A percentile compares a stretch with the other conserved stretches of the same genome.
Conservation (phyloP, 1,140 invertebrate genomes). For the Drosophila bocqueti region DNA sequence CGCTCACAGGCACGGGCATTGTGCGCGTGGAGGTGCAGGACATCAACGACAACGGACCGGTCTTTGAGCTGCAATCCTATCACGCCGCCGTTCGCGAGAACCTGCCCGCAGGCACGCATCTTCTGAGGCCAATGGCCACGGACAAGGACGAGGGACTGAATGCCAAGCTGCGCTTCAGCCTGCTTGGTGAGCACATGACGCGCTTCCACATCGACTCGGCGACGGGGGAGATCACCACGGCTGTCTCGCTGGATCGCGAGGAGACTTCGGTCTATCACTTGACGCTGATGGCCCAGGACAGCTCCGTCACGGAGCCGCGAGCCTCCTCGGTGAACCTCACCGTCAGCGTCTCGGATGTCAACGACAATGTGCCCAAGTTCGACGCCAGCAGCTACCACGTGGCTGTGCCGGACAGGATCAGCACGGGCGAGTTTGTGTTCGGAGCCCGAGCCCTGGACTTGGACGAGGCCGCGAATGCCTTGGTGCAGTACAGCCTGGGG, state of each 20-base stretch:
- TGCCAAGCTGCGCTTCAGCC: slow-evolving; percentile 92
- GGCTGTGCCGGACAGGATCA: slow-evolving; percentile 91
- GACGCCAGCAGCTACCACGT: slow-evolving; percentile 90
- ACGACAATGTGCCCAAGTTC: slow-evolving; percentile 95
- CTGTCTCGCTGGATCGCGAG: slow-evolving; percentile 91
- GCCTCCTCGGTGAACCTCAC: slow-evolving; percentile 93
- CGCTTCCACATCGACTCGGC: slow-evolving; percentile 91
- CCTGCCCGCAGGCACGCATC: slow-evolving; percentile 89
- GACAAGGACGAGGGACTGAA: slow-evolving; percentile 94
- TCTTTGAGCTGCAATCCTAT: slow-evolving; percentile 92
- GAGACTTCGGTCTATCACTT: slow-evolving; percentile 91
- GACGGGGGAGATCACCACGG: slow-evolving; percentile 91
- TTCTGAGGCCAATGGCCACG: slow-evolving; percentile 90
- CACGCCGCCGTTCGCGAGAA: slow-evolving; percentile 92
- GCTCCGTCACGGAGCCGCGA: slow-evolving; percentile 91
- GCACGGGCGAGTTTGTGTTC: slow-evolving; percentile 93
- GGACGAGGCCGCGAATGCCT: slow-evolving; percentile 92
- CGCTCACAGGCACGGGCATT: slow-evolving; percentile 94
- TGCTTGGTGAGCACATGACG: slow-evolving; percentile 92
- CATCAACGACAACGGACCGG: slow-evolving; percentile 96
- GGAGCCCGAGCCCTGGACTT: slow-evolving; percentile 93
- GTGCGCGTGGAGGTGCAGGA: slow-evolving; percentile 96
- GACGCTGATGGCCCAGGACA: slow-evolving; percentile 94
- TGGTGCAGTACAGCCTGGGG: slow-evolving; percentile 91
- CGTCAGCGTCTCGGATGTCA: slow-evolving; percentile 92